Percentiles rank a stretch among this genome's conserved stretches.
phyloP scores from a whole-genome alignment of 2,888 invertebrate genomes.

The Heliconius sara region DNA sequence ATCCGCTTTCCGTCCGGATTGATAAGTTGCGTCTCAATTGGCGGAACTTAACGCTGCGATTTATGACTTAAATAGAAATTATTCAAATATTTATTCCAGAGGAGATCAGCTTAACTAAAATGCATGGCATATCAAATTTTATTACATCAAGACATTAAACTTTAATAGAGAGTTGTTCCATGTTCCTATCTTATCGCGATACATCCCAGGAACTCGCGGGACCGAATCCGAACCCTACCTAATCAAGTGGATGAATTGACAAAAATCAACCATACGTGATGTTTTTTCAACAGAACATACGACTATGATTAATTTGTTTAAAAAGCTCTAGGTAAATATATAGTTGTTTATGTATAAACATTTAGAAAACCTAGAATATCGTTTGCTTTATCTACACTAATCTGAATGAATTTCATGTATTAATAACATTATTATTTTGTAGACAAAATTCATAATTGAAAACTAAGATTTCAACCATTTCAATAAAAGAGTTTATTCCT shows the following conservation, averaged over 20 bases:
- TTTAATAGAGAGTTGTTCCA: constrained; percentile 53
- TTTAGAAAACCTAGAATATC: too few relatives aligned
- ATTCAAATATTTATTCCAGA: background rate
- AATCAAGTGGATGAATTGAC: constrained; percentile 47
- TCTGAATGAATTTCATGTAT: too few relatives aligned
- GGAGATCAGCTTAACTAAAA: background rate
- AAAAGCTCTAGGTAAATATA: background rate
- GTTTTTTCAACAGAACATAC: constrained; percentile 12
- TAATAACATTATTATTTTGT: too few relatives aligned
- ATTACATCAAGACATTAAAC: background rate
- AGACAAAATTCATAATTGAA: too few relatives aligned
- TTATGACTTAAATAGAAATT: background rate
- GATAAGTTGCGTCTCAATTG: background rate
- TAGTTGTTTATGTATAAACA: too few relatives aligned
- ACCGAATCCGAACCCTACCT: constrained; percentile 34
- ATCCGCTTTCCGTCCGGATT: background rate
- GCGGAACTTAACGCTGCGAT: background rate
- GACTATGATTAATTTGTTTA: background rate
- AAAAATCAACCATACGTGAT: constrained; percentile 24
- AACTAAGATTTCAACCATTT: too few relatives aligned
- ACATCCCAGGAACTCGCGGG: constrained; percentile 50
- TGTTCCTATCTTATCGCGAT: constrained; percentile 55
- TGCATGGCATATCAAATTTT: constrained; percentile 12
- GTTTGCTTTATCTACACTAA: too few relatives aligned
- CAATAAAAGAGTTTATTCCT: too few relatives aligned